phyloP scores from a whole-genome alignment of 2,888 invertebrate species.

The Agrilus mali region DNA sequence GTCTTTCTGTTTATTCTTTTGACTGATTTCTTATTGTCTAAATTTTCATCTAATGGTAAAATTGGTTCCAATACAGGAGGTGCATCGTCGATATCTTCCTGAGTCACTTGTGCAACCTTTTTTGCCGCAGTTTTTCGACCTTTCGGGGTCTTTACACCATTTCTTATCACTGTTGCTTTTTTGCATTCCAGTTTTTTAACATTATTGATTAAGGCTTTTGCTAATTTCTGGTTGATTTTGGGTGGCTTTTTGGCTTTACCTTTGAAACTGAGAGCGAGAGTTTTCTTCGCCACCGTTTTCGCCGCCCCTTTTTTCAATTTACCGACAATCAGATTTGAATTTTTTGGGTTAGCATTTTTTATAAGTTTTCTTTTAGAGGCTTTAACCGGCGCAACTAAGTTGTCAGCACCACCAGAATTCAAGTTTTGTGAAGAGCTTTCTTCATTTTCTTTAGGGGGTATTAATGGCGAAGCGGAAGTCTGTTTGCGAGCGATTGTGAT shows the following conservation, averaged over 20 bases:
- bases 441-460: slow-evolving; percentile 23
- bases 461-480: slow-evolving; percentile 21
- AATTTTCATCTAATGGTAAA: slow-evolving; percentile 21
- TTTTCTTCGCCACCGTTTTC: slow-evolving; percentile 8
- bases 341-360: slow-evolving; percentile 8
- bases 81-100: slow-evolving; percentile 8
- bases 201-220: slow-evolving; percentile 24
- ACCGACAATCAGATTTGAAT: slow-evolving; percentile 5
- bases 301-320: slow-evolving; percentile 12
- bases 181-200: slow-evolving; percentile 23
- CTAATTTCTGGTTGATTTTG: slow-evolving; percentile 20
- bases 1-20: slow-evolving; percentile 13
- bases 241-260: slow-evolving; percentile 20
- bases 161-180: slow-evolving; percentile 25
- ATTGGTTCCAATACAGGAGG: slow-evolving; percentile 29
- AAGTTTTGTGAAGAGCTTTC: neutral
- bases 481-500: slow-evolving; percentile 28
- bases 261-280: slow-evolving; percentile 21
- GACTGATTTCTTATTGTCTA: slow-evolving; percentile 14
- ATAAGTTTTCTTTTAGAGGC: neutral
- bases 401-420: too few relatives aligned
- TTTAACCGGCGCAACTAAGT: too few relatives aligned
- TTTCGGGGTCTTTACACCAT: slow-evolving; percentile 22
- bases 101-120: slow-evolving; percentile 3
- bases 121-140: slow-evolving; percentile 18